A percentile compares a stretch with the other conserved stretches of the same genome.
Evolutionary conservation across 1,140 invertebrate species (phyloP).

Genomic region (Trichonephila inaurata): DNA sequence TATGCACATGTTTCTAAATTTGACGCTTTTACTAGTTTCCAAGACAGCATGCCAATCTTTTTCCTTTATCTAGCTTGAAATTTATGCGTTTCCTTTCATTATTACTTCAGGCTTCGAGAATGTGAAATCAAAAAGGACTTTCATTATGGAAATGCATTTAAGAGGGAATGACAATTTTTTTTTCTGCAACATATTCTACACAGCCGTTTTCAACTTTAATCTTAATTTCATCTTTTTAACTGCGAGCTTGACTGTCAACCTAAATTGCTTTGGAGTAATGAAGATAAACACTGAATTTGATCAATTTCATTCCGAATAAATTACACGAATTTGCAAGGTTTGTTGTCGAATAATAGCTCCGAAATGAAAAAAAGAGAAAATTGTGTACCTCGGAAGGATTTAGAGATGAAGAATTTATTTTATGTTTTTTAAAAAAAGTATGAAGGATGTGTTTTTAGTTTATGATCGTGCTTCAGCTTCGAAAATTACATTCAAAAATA

Average conservation of each 20-base stretch:
- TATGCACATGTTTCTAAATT: conserved; percentile 14
- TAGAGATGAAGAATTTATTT: neutral
- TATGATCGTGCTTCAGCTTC: neutral
- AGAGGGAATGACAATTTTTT: neutral
- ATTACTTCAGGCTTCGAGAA: conserved; percentile 23
- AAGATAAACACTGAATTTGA: conserved; percentile 24
- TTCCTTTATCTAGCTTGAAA: neutral
- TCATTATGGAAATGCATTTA: conserved; percentile 35
- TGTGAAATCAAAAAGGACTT: conserved; percentile 26
- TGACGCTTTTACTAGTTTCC: conserved; percentile 22
- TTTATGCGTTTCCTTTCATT: conserved; percentile 19
- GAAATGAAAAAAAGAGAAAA: neutral
- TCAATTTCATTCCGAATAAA: conserved; percentile 5
- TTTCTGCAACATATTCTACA: neutral
- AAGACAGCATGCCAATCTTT: neutral
- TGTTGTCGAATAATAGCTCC: neutral
- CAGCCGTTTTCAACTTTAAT: neutral
- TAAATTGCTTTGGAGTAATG: conserved; percentile 17
- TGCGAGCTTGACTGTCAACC: conserved; percentile 26
- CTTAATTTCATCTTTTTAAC: conserved; percentile 39
- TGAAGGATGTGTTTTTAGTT: neutral
- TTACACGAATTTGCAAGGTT: neutral
- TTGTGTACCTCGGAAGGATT: neutral
- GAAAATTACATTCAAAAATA: neutral
- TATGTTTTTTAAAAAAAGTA: neutral